Conservation (phyloP, 2,888 invertebrate genomes). For the Himalopsyche kuldschensis region DNA sequence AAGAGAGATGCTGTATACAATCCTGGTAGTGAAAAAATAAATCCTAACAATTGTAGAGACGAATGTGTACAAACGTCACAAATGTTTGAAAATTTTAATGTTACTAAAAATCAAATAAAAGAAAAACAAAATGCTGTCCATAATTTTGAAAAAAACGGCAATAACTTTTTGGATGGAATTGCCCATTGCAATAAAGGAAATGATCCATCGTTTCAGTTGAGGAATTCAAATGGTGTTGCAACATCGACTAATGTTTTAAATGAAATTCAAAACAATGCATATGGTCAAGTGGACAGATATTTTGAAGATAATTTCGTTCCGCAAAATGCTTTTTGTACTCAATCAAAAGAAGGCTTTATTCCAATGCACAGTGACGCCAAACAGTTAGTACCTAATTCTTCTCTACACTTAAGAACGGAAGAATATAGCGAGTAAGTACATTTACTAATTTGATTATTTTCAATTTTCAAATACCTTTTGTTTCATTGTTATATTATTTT, state of each 20-base stretch:
- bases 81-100: conserved; percentile 42
- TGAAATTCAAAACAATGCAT: conserved; percentile 31
- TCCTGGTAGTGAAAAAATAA: conserved; percentile 44
- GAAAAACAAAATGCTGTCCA: background rate
- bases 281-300: background rate
- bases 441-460: conserved; percentile 21
- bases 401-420: conserved; percentile 53
- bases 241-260: conserved; percentile 2
- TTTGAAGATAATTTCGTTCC: background rate
- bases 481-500: conserved; percentile 26
- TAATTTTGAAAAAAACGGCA: background rate
- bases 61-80: conserved; percentile 27
- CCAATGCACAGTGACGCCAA: conserved; percentile 36
- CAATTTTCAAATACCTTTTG: too few relatives aligned
- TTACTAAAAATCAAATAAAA: conserved; percentile 48
- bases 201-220: background rate
- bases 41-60: background rate
- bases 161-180: conserved; percentile 55
- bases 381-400: conserved; percentile 48
- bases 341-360: conserved; percentile 7
- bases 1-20: conserved; percentile 49
- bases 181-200: conserved; percentile 43
- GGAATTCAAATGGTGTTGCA: background rate
- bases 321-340: background rate
- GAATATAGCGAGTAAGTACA: conserved; percentile 56